Conservation (phyloP, 2,113 vertebrate species). For the Podilymbus podiceps region DNA sequence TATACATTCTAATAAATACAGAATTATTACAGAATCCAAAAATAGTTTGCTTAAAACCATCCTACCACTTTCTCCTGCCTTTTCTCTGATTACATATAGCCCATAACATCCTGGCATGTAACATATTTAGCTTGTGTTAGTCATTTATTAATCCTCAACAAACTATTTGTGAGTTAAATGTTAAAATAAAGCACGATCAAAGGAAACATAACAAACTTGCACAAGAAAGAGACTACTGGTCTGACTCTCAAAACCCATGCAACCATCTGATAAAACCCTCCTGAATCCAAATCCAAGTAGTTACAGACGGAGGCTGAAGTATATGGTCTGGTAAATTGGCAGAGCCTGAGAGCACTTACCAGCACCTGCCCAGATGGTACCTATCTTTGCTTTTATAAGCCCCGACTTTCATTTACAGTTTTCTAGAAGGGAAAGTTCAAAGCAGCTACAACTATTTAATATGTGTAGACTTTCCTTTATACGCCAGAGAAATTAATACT, state of each 20-base stretch:
- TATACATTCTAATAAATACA: not conserved
- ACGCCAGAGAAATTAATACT: constrained; percentile 52
- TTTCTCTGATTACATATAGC: not conserved
- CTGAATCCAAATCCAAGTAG: not conserved
- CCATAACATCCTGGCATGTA: not conserved
- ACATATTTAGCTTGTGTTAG: not conserved
- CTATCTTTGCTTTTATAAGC: constrained; percentile 59
- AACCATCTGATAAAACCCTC: constrained; percentile 24
- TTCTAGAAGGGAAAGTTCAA: constrained; percentile 60
- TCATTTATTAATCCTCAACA: constrained; percentile 28
- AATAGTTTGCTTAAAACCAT: not conserved
- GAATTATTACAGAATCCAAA: not conserved
- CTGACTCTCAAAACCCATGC: not conserved
- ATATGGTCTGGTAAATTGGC: constrained; percentile 42
- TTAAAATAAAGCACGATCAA: not conserved
- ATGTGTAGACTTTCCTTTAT: constrained; percentile 35
- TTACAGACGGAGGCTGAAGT: not conserved
- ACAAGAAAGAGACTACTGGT: not conserved
- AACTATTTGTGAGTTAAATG: constrained; percentile 6
- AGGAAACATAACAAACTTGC: not conserved
- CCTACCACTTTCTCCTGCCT: not conserved
- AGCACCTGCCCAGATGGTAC: constrained; percentile 62
- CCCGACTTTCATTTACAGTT: constrained; percentile 53
- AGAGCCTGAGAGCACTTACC: constrained; percentile 57
- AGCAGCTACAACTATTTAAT: constrained; percentile 54